Percentiles rank a stretch among this genome's conserved stretches.
phyloP scores from a whole-genome alignment of 2,797 vertebrate species.

The Delichon dasypus region DNA sequence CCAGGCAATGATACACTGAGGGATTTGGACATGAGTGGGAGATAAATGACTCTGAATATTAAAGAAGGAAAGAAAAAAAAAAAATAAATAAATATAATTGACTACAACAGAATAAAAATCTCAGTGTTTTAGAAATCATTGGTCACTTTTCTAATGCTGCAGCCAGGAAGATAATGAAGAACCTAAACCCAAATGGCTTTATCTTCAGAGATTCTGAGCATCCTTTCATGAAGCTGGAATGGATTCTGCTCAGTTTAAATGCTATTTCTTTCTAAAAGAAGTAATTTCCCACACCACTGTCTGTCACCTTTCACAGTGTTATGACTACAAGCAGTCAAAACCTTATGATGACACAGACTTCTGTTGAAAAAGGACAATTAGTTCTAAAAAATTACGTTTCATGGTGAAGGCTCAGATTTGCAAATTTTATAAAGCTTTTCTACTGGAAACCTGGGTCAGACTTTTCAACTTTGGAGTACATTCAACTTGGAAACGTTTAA shows the following conservation, averaged over 20 bases:
- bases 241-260: not conserved
- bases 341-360: not conserved
- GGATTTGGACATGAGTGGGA: slow-evolving; percentile 21
- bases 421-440: slow-evolving; percentile 2
- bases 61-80: not conserved
- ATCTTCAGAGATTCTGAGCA: not conserved
- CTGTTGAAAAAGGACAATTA: not conserved
- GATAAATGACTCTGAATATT: slow-evolving; percentile 32
- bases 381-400: not conserved
- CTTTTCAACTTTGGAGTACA: not conserved
- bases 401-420: not conserved
- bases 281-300: not conserved
- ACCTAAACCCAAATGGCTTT: not conserved
- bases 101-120: slow-evolving; percentile 2
- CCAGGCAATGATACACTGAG: slow-evolving; percentile 60
- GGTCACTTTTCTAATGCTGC: not conserved
- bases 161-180: not conserved
- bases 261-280: not conserved
- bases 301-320: not conserved
- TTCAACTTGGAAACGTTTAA: not conserved
- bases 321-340: slow-evolving; percentile 17
- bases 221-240: not conserved
- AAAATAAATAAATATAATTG: not conserved
- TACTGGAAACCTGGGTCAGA: not conserved
- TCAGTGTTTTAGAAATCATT: not conserved